These are phyloP conservation scores for Sycophila sp. DNA, from an alignment of 1,140 invertebrate species.

Conservation along the genomic window DNA sequence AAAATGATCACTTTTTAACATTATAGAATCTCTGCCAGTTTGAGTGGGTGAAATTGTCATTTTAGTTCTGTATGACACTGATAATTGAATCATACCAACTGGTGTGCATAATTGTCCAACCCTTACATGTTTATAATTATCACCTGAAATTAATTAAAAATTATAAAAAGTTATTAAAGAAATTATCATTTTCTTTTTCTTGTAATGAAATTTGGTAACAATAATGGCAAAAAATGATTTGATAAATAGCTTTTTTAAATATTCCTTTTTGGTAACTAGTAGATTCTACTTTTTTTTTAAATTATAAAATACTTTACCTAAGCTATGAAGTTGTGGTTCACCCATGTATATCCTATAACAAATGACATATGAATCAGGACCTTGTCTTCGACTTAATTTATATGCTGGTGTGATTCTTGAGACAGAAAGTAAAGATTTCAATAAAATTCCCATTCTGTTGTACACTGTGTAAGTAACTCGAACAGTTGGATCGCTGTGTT, in stretches of 20 bases:
- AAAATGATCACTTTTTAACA: conserved; percentile 93
- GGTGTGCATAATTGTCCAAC: conserved; percentile 87
- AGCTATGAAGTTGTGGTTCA: conserved; percentile 79
- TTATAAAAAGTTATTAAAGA: neutral
- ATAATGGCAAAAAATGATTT: too few relatives aligned
- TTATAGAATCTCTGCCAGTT: conserved; percentile 75
- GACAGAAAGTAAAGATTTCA: conserved; percentile 89
- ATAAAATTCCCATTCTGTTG: conserved; percentile 87
- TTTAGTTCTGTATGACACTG: conserved; percentile 86
- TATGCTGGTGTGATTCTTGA: conserved; percentile 92
- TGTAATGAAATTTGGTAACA: conserved; percentile 8
- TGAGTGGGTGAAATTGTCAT: conserved; percentile 88
- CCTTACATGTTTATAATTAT: conserved; percentile 79
- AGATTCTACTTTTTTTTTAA: too few relatives aligned
- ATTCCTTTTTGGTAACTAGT: too few relatives aligned
- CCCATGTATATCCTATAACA: conserved; percentile 91
- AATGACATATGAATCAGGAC: conserved; percentile 87
- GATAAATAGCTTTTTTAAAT: too few relatives aligned
- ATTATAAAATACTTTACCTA: conserved; percentile 72
- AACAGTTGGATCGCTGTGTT: conserved; percentile 75
- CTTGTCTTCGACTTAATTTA: conserved; percentile 86
- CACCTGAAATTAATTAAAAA: conserved; percentile 57
- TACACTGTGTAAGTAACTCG: conserved; percentile 86
- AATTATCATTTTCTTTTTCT: neutral
- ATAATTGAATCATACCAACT: conserved; percentile 80